Conservation (phyloP, 2,113 vertebrate genomes). For the Arenaria interpres region DNA sequence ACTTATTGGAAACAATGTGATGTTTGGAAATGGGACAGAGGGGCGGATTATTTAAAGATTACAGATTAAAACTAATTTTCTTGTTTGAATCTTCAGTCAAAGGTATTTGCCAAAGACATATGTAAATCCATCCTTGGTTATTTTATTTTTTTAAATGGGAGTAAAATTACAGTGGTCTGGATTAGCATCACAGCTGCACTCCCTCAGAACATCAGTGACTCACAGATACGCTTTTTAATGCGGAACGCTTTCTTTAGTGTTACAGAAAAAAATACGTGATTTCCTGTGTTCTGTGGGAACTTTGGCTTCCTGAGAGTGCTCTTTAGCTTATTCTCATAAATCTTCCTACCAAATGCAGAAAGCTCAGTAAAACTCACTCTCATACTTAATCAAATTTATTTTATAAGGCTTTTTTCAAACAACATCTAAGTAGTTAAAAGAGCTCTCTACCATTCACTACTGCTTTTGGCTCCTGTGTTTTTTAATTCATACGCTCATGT, state of each 20-base stretch:
- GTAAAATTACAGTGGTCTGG: constrained; percentile 33
- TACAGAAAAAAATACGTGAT: constrained; percentile 49
- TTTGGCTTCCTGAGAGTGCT: constrained; percentile 57
- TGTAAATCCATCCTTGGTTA: background rate
- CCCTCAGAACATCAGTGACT: constrained; percentile 59
- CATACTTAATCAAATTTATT: constrained; percentile 52
- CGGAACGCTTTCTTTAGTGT: constrained; percentile 42
- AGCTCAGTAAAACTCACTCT: constrained; percentile 48
- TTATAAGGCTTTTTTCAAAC: background rate
- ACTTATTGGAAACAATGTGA: background rate
- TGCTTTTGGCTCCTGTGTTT: constrained; percentile 3
- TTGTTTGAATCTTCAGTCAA: background rate
- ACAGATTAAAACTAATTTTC: constrained; percentile 1
- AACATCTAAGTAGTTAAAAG: background rate
- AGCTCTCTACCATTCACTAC: background rate
- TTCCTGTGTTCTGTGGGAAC: constrained; percentile 70
- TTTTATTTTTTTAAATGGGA: constrained; percentile 18
- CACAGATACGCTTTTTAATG: constrained; percentile 57
- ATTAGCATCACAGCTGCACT: constrained; percentile 56
- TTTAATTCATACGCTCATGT: constrained; percentile 29
- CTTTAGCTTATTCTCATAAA: constrained; percentile 68
- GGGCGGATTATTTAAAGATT: background rate
- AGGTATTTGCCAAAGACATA: background rate
- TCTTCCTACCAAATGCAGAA: constrained; percentile 53
- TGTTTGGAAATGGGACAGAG: background rate